Evolutionary conservation across 2,113 vertebrate species (phyloP).

Genomic region (Ornithorhynchus anatinus): DNA sequence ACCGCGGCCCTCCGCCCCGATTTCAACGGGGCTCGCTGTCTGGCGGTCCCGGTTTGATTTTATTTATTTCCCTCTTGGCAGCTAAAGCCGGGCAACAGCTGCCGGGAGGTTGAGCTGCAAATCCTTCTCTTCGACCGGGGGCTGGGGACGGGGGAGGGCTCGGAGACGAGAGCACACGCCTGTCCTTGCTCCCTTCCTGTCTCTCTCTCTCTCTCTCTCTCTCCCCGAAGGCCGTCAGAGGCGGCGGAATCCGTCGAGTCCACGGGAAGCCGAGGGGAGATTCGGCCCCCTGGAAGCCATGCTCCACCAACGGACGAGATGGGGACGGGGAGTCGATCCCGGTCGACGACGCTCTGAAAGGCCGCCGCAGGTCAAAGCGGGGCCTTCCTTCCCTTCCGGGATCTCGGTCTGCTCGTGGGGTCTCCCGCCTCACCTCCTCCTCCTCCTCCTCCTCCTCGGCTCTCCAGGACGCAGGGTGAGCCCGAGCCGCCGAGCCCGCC

Average conservation of each 20-base stretch:
- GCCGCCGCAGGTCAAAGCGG: neutral
- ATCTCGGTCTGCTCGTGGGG: no score
- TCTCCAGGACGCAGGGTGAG: slow-evolving; percentile 18
- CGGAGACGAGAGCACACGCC: neutral
- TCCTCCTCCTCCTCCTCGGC: slow-evolving; percentile 11
- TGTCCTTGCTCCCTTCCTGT: slow-evolving; percentile 49
- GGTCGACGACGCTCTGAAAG: slow-evolving; percentile 7
- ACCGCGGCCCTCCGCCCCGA: slow-evolving; percentile 47
- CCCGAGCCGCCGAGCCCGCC: slow-evolving; percentile 16
- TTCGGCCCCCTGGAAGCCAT: slow-evolving; percentile 47
- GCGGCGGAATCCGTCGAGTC: slow-evolving; percentile 14
- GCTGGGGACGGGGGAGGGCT: slow-evolving; percentile 46
- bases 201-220: slow-evolving; percentile 24
- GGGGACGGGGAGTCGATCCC: neutral
- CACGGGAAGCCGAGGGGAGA: slow-evolving; percentile 38
- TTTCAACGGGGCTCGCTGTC: slow-evolving; percentile 47
- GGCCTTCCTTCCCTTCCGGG: no score
- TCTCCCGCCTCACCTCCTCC: neutral
- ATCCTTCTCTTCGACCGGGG: slow-evolving; percentile 66
- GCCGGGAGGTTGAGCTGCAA: slow-evolving; percentile 69
- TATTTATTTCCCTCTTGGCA: slow-evolving; percentile 68
- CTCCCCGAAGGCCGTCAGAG: slow-evolving; percentile 22
- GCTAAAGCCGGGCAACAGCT: slow-evolving; percentile 68
- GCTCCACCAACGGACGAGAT: slow-evolving; percentile 21
- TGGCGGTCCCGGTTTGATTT: slow-evolving; percentile 60